A percentile compares a stretch with the other conserved stretches of the same genome.
phyloP scores from a whole-genome alignment of 2,113 vertebrate genomes.

The Poecile atricapillus region DNA sequence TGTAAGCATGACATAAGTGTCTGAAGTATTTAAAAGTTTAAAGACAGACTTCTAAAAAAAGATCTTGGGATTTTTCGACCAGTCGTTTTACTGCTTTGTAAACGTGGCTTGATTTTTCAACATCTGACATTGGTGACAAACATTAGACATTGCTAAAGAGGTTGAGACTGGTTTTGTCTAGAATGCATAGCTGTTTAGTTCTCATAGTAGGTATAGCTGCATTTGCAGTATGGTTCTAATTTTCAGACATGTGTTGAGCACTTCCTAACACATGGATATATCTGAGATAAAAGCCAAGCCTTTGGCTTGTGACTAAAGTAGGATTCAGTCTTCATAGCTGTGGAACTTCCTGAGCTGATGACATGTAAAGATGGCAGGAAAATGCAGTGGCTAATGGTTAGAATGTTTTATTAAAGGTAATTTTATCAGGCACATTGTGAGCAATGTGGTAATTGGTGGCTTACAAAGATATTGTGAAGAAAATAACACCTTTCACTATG shows the following conservation, averaged over 20 bases:
- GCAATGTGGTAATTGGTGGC: not conserved
- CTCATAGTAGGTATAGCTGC: not conserved
- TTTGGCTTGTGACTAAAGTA: not conserved
- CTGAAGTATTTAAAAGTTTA: not conserved
- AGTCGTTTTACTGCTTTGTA: not conserved
- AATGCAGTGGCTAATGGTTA: not conserved
- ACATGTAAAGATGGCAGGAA: not conserved
- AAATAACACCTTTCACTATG: not conserved
- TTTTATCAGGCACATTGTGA: not conserved
- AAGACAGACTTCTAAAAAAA: not conserved
- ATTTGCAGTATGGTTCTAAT: not conserved
- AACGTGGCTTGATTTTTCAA: not conserved
- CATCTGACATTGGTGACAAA: not conserved
- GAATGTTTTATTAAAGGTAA: not conserved
- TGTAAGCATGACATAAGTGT: not conserved
- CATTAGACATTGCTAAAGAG: not conserved
- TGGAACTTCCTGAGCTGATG: not conserved
- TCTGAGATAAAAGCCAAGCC: slow-evolving; percentile 5
- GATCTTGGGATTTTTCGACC: not conserved
- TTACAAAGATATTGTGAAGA: not conserved
- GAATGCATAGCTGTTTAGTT: not conserved
- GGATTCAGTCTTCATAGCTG: not conserved
- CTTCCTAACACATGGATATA: not conserved
- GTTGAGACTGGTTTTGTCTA: not conserved
- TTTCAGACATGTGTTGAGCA: not conserved